Conservation (phyloP, 2,888 invertebrate genomes). For the Polyploca ridens region DNA sequence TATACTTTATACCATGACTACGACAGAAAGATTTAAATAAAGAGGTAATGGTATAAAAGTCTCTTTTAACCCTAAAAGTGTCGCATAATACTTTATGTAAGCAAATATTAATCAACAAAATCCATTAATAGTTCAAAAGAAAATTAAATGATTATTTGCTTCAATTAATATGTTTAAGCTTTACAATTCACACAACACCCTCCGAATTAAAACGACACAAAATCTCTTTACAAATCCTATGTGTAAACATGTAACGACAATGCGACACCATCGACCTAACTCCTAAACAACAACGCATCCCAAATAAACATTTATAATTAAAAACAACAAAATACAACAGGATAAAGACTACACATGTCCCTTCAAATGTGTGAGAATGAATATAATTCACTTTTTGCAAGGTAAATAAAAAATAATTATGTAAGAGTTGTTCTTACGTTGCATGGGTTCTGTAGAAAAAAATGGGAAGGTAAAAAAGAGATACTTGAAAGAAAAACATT, state of each 20-base stretch:
- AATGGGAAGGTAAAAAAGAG: no score
- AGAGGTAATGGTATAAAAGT: not conserved
- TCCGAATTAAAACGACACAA: conserved; percentile 4
- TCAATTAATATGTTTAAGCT: not conserved
- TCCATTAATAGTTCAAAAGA: not conserved
- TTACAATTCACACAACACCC: not conserved
- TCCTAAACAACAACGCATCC: conserved; percentile 12
- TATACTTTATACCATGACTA: no score
- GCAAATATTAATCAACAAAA: no score
- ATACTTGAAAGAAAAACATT: no score
- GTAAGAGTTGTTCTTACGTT: not conserved
- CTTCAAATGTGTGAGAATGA: conserved; percentile 18
- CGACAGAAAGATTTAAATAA: no score
- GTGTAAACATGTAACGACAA: not conserved
- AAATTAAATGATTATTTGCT: not conserved
- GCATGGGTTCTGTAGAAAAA: conserved; percentile 2
- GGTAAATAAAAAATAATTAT: conserved; percentile 20
- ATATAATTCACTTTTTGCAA: conserved; percentile 31
- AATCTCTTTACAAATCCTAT: not conserved
- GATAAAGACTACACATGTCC: conserved; percentile 23
- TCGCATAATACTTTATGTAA: no score
- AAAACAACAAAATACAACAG: conserved; percentile 29
- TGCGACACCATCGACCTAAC: not conserved
- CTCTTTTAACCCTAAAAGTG: no score
- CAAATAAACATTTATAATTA: conserved; percentile 33